phyloP scores from a whole-genome alignment of 2,888 invertebrate genomes.

The Nycteola revayana region DNA sequence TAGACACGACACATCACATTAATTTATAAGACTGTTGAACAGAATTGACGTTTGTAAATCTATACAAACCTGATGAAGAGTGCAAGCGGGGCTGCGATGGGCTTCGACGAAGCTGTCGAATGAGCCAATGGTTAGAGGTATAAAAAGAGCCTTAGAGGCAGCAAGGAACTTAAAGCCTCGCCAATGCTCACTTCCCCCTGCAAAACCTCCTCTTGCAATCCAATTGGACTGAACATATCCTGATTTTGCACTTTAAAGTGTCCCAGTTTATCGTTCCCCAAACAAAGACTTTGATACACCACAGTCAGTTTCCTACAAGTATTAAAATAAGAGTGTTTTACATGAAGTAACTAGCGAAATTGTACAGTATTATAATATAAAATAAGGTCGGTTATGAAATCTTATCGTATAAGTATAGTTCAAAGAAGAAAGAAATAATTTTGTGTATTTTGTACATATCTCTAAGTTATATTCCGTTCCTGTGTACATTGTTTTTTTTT shows the following conservation, averaged over 20 bases:
- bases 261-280: slow-evolving; percentile 51
- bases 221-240: slow-evolving; percentile 65
- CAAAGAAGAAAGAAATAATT: slow-evolving; percentile 49
- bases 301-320: slow-evolving; percentile 69
- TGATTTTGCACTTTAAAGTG: slow-evolving; percentile 37
- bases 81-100: slow-evolving; percentile 14
- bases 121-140: not conserved
- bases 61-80: slow-evolving; percentile 40
- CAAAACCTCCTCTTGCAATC: slow-evolving; percentile 36
- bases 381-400: slow-evolving; percentile 62
- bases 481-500: slow-evolving; percentile 66
- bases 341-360: slow-evolving; percentile 77
- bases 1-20: slow-evolving; percentile 34
- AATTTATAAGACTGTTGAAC: slow-evolving; percentile 72
- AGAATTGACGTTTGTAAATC: slow-evolving; percentile 74
- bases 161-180: slow-evolving; percentile 1
- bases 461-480: slow-evolving; percentile 77
- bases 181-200: slow-evolving; percentile 7
- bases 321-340: slow-evolving; percentile 70
- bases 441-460: slow-evolving; percentile 79
- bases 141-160: too few species aligned
- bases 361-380: slow-evolving; percentile 80
- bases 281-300: slow-evolving; percentile 64
- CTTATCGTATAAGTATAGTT: slow-evolving; percentile 72
- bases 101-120: slow-evolving; percentile 16